phyloP scores from a whole-genome alignment of 2,888 invertebrate species.

The Sacculina carcini region DNA sequence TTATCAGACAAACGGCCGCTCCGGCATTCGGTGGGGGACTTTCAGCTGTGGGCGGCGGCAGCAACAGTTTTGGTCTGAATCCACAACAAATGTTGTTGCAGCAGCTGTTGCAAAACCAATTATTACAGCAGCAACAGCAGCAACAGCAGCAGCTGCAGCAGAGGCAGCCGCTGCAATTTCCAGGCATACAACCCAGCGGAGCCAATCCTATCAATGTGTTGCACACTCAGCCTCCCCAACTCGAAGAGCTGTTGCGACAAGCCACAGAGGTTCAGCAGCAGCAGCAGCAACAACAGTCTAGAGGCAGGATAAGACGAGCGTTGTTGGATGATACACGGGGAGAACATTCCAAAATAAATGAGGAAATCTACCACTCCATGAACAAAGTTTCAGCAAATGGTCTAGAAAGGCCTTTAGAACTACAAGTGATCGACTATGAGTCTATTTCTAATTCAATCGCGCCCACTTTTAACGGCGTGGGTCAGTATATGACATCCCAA shows the following conservation, averaged over 20 bases:
- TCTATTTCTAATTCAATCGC: too few species aligned
- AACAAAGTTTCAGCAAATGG: too few species aligned
- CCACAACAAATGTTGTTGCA: constrained; percentile 13
- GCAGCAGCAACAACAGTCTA: background rate
- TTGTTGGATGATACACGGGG: too few species aligned
- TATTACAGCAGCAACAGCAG: constrained; percentile 10
- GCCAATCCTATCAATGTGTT: background rate
- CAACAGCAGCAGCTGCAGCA: constrained; percentile 1
- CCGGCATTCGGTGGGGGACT: constrained; percentile 4
- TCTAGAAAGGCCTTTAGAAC: too few species aligned
- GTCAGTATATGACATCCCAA: too few species aligned
- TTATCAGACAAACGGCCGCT: background rate
- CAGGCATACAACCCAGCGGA: background rate
- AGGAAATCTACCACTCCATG: too few species aligned
- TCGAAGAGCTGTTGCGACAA: background rate
- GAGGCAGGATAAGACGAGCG: too few species aligned
- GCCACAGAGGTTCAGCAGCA: background rate
- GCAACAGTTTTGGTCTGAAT: constrained; percentile 8
- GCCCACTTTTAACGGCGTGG: too few species aligned
- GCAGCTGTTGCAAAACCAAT: constrained; percentile 11
- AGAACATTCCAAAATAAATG: too few species aligned
- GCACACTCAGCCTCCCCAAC: background rate
- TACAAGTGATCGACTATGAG: too few species aligned
- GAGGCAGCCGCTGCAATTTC: background rate
- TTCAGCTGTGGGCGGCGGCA: background rate